phyloP scores from a whole-genome alignment of 2,113 vertebrate species.

The Oryzias melastigma region DNA sequence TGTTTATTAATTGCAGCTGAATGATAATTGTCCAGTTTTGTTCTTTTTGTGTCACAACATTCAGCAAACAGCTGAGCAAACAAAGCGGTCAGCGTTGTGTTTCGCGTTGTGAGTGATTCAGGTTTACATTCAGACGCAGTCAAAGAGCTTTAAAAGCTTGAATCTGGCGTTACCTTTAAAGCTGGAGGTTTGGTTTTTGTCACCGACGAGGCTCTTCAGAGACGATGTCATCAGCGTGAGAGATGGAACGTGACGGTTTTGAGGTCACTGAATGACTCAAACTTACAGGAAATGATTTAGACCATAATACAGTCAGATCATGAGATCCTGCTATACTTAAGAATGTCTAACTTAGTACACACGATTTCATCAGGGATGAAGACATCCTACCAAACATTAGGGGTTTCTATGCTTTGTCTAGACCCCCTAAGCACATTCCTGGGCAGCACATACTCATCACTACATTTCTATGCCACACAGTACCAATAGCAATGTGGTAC shows the following conservation, averaged over 20 bases:
- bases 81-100: slow-evolving; percentile 15
- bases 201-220: not conserved
- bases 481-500: no score
- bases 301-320: not conserved
- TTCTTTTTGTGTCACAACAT: slow-evolving; percentile 32
- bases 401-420: no score
- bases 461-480: no score
- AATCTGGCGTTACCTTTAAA: no score
- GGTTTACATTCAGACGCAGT: not conserved
- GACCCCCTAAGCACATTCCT: not conserved
- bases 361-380: no score
- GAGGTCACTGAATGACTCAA: slow-evolving; percentile 13
- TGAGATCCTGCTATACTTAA: not conserved
- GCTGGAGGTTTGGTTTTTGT: not conserved
- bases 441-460: not conserved
- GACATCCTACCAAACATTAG: no score
- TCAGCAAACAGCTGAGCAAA: slow-evolving; percentile 20
- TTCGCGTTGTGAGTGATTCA: slow-evolving; percentile 4
- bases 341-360: not conserved
- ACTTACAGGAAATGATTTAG: slow-evolving; percentile 17
- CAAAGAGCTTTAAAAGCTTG: no score
- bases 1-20: slow-evolving; percentile 58
- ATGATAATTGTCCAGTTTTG: slow-evolving; percentile 51
- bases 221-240: not conserved
- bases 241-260: not conserved